A percentile compares a stretch with the other conserved stretches of the same genome.
Evolutionary conservation across 2,888 invertebrate genomes (phyloP).

Genomic region (Charanyca ferruginea): DNA sequence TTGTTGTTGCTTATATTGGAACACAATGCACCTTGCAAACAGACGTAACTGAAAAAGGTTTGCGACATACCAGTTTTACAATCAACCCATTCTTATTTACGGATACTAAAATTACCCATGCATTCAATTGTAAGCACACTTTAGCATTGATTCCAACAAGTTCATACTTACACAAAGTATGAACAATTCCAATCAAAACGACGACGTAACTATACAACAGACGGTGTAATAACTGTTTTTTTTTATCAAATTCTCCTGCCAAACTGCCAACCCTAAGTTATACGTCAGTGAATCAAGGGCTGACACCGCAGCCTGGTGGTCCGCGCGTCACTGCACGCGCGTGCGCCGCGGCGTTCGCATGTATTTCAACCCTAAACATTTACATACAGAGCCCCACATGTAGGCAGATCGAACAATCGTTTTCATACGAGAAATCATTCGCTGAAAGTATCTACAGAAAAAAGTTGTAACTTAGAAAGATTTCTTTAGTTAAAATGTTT

Average conservation of each 20-base stretch:
- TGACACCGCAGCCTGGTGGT: conserved; percentile 88
- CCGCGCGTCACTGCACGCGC: conserved; percentile 86
- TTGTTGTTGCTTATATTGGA: conserved; percentile 34
- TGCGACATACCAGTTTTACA: neutral
- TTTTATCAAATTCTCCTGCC: conserved; percentile 42
- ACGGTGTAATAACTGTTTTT: conserved; percentile 17
- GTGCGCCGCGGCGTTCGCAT: conserved; percentile 83
- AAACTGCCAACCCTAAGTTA: conserved; percentile 82
- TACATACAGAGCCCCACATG: conserved; percentile 75
- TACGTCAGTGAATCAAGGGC: conserved; percentile 87
- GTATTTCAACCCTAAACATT: conserved; percentile 85
- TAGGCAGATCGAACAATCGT: conserved; percentile 50
- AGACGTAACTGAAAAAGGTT: conserved; percentile 3
- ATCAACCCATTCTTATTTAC: neutral
- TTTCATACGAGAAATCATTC: conserved; percentile 55
- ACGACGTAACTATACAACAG: neutral
- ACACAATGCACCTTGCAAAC: neutral
- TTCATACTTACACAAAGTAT: neutral
- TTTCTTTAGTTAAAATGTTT: conserved; percentile 1
- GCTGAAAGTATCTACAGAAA: conserved; percentile 31
- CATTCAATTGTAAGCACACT: neutral
- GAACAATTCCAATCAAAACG: neutral
- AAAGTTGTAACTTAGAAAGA: neutral
- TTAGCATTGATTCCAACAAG: neutral
- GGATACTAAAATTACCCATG: neutral